phyloP scores from a whole-genome alignment of 2,797 vertebrate genomes.

The Lacerta viridis region DNA sequence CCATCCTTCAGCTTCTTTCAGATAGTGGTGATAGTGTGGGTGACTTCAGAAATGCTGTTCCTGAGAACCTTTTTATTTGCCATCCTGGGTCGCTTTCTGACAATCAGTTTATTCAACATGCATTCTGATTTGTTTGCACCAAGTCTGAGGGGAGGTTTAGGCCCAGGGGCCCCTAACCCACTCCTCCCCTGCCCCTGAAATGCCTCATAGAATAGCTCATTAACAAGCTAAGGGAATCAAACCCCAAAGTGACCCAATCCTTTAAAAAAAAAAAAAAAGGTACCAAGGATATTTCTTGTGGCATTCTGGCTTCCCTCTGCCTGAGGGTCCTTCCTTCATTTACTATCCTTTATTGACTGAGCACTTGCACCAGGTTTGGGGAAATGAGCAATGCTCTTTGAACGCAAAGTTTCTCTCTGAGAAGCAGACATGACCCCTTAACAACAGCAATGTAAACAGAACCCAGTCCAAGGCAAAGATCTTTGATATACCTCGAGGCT shows the following conservation, averaged over 20 bases:
- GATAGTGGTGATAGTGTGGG: too few species aligned
- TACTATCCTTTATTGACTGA: background rate
- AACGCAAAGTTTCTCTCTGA: background rate
- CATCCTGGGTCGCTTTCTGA: too few species aligned
- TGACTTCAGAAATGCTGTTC: too few species aligned
- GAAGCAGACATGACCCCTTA: conserved; percentile 54
- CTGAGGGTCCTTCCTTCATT: background rate
- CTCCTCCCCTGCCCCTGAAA: too few species aligned
- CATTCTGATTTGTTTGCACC: too few species aligned
- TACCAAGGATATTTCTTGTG: background rate
- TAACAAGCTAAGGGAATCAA: background rate
- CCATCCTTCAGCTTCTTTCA: too few species aligned
- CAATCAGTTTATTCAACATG: too few species aligned
- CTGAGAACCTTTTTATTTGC: too few species aligned
- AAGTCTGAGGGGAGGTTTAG: too few species aligned
- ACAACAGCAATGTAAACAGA: conserved; percentile 60
- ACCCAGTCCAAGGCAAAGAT: conserved; percentile 46
- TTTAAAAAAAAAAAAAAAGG: background rate
- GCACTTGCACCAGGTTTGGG: conserved; percentile 15
- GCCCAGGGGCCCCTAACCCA: too few species aligned
- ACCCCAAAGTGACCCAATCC: background rate
- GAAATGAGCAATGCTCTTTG: background rate
- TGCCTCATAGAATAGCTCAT: too few species aligned
- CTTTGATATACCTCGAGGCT: conserved; percentile 60
- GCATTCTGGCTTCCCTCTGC: background rate